Evolutionary conservation across 2,113 vertebrate species (phyloP).

Genomic region (Spermophilus dauricus): DNA sequence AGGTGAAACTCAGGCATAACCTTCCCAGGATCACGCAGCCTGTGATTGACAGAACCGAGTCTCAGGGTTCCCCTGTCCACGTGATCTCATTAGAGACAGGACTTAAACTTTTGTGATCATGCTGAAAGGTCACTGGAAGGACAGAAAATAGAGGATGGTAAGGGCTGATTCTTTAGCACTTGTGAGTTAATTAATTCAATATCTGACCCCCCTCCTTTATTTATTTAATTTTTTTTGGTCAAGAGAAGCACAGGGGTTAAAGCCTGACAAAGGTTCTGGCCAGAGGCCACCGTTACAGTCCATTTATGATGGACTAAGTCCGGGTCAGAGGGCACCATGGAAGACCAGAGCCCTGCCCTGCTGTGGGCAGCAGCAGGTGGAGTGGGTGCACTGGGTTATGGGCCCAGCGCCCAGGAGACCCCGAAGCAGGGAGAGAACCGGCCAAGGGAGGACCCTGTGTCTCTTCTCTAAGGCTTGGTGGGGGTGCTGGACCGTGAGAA

Average conservation of each 20-base stretch:
- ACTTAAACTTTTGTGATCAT: background rate
- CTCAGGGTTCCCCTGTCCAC: background rate
- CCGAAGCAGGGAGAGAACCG: too few relatives aligned
- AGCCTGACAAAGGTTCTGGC: too few relatives aligned
- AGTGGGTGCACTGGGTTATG: too few relatives aligned
- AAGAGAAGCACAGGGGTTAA: too few relatives aligned
- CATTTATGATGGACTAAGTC: background rate
- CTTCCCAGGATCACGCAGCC: background rate
- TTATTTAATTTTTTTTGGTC: too few relatives aligned
- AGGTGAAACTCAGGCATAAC: background rate
- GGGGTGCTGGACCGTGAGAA: too few relatives aligned
- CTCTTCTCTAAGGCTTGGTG: too few relatives aligned
- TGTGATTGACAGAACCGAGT: background rate
- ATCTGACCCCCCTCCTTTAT: too few relatives aligned
- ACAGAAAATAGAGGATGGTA: background rate
- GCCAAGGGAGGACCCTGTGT: too few relatives aligned
- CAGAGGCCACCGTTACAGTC: too few relatives aligned
- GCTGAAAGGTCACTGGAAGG: background rate
- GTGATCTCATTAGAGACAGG: background rate
- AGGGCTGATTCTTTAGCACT: background rate
- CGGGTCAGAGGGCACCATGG: accelerated
- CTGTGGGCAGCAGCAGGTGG: background rate
- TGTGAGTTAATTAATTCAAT: background rate
- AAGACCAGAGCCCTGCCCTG: background rate
- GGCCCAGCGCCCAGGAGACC: too few relatives aligned